Evolutionary conservation across 2,888 invertebrate species (phyloP), one percentile per base, ranked within the genome.

Genomic region (Frankliniella fusca): DNA sequence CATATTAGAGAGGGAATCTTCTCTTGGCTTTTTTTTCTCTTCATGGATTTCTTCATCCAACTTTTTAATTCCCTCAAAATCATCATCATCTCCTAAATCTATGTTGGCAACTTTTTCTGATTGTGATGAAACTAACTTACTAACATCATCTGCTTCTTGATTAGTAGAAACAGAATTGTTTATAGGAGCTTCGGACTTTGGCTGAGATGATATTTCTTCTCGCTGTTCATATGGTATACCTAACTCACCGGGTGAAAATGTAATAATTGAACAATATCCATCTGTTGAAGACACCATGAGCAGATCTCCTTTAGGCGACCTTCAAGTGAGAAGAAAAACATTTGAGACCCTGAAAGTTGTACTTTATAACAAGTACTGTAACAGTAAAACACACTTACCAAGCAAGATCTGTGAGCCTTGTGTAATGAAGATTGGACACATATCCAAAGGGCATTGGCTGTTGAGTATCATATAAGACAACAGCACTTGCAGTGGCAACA

Each of bases 391-490:
- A 49, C 81, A 85, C 88, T 86, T 86, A 92, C 97, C 97, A 97
- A 0, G 95, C 89, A n/a, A 97, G 86, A 88, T 97, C 97, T 11
- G 95, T 96, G 80, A 97, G 90, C 84, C 95, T 90, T n/a, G 96
- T 95, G 86, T 96, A 97, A 87, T 97, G 97, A 85, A 97, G 94
- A 86, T 96, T 94, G 48, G 94, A 92, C 82, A 97, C 91, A 82
- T 93, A 90, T 0, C 93, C 96, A 88, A 97, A 93, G 0, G 97
- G 97, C 65, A 91, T 89, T 7, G 89, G 87, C 86, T 96, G 95
- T 87, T 97, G 96, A 0, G 96, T 96, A 86, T 97, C 97, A 87
- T 96, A 97, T 76, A 97, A 89, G 83, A 95, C 90, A 54, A 99
- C 93, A 48, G 95, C 93, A 85, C 94, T 94, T 85, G 94, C 93